Percentiles rank a stretch among this genome's conserved stretches.
Evolutionary conservation across 2,113 vertebrate species (phyloP).

Genomic region (Calyptomena viridis): DNA sequence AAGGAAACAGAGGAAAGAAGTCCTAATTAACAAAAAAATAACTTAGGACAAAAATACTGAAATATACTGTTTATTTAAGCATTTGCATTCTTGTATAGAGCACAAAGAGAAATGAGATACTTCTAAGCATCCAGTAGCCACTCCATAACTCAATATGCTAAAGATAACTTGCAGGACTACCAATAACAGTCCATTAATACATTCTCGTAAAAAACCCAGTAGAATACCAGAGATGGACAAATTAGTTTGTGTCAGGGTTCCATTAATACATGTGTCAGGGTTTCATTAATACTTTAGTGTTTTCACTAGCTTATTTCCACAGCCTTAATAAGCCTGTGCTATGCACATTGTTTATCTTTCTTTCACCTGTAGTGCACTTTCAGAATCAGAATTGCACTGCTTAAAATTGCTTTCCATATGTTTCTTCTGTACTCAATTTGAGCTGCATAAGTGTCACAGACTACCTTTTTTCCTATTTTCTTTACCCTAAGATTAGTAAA

Average conservation of each 20-base stretch:
- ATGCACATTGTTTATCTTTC: background rate
- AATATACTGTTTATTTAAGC: background rate
- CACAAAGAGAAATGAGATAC: background rate
- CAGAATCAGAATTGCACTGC: background rate
- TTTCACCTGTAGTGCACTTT: background rate
- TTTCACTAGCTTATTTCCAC: background rate
- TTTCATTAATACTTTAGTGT: background rate
- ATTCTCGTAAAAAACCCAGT: background rate
- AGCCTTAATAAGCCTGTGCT: background rate
- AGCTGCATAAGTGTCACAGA: background rate
- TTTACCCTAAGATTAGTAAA: background rate
- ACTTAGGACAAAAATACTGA: background rate
- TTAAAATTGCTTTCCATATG: background rate
- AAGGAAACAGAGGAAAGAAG: background rate
- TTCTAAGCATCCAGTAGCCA: background rate
- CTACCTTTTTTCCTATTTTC: background rate
- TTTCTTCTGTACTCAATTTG: background rate
- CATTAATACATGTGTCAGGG: background rate
- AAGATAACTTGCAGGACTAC: background rate
- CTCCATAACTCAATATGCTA: background rate
- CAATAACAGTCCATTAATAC: background rate
- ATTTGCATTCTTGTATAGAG: background rate
- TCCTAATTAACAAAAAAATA: background rate
- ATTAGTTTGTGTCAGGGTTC: background rate
- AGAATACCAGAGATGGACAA: background rate